phyloP scores from a whole-genome alignment of 2,797 vertebrate species.

The Iguana delicatissima region DNA sequence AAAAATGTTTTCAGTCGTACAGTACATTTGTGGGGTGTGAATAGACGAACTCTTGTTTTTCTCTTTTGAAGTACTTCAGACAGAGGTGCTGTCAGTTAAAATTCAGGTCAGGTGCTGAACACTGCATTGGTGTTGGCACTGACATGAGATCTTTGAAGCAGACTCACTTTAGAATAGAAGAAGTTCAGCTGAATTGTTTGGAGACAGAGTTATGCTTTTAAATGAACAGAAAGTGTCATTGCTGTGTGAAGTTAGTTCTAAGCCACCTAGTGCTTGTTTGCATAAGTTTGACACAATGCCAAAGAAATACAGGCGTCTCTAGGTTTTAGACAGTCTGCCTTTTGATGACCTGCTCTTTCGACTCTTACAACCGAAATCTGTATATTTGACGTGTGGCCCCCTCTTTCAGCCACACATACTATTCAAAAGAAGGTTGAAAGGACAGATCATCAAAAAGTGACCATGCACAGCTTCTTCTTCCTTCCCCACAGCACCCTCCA shows the following conservation, averaged over 20 bases:
- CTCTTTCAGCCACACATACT: too few relatives aligned
- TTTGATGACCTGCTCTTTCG: too few relatives aligned
- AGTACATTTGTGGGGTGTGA: not conserved
- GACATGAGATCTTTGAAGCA: not conserved
- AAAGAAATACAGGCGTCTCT: not conserved
- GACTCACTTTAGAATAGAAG: not conserved
- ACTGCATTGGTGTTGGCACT: not conserved
- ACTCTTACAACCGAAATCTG: too few relatives aligned
- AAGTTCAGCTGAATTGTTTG: not conserved
- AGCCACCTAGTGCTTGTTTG: too few relatives aligned
- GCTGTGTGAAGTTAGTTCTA: not conserved
- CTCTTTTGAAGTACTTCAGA: not conserved
- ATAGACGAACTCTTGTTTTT: not conserved
- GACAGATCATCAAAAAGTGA: too few relatives aligned
- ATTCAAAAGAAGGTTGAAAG: too few relatives aligned
- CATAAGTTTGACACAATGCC: not conserved
- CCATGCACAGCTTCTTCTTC: too few relatives aligned
- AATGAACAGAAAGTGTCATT: not conserved
- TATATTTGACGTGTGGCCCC: too few relatives aligned
- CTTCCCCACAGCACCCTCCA: too few relatives aligned
- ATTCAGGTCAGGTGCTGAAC: not conserved
- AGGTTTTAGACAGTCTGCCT: too few relatives aligned
- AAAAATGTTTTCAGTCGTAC: slow-evolving; percentile 36
- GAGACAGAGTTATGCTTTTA: not conserved
- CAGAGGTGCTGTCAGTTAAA: not conserved